Conservation (phyloP, 2,888 invertebrate genomes). For the Notodonta ziczac region DNA sequence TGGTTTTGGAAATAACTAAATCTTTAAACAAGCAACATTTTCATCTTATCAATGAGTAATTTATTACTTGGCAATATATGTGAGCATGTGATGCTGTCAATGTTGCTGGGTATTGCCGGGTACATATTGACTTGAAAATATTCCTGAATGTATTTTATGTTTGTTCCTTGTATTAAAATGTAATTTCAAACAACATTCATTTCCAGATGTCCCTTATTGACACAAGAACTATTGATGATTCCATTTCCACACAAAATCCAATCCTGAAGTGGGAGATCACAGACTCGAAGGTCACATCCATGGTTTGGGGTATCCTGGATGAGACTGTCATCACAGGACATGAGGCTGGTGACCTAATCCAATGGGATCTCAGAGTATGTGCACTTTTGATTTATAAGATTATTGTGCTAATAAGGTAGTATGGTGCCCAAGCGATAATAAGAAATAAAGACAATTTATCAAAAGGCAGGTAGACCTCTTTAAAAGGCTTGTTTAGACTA, state of each 20-base stretch:
- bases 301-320: slow-evolving; percentile 97
- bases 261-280: slow-evolving; percentile 91
- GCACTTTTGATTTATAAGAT: background rate
- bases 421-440: no score
- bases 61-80: no score
- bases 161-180: background rate
- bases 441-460: no score
- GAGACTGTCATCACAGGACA: slow-evolving; percentile 96
- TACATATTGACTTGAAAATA: no score
- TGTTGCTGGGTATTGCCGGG: no score
- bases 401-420: no score
- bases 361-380: slow-evolving; percentile 95
- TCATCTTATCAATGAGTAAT: no score
- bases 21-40: no score
- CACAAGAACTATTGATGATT: slow-evolving; percentile 90
- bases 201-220: slow-evolving; percentile 91
- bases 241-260: slow-evolving; percentile 88
- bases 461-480: no score
- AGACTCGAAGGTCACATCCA: slow-evolving; percentile 94
- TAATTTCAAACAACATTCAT: background rate
- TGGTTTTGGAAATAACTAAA: no score
- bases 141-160: background rate
- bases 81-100: no score
- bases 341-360: slow-evolving; percentile 95
- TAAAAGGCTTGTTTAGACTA: no score